Evolutionary conservation across 2,797 vertebrate species (phyloP).

Genomic region (Mus spretus): DNA sequence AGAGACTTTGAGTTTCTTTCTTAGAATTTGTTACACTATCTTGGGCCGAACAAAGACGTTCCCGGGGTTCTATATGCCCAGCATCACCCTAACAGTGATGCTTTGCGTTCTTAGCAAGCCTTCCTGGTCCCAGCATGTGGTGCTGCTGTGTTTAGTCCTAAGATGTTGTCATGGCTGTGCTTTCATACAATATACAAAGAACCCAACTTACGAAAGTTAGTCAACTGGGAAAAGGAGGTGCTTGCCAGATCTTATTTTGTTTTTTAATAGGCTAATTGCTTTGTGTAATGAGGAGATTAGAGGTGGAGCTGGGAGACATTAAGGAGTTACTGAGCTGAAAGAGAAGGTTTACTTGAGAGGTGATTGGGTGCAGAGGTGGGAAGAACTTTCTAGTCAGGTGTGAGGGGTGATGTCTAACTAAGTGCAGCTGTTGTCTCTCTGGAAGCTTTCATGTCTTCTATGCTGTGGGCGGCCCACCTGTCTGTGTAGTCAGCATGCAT

Average conservation of each 20-base stretch:
- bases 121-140: neutral
- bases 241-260: conserved; percentile 19
- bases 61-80: neutral
- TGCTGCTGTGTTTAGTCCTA: neutral
- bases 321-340: conserved; percentile 10
- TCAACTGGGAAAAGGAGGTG: neutral
- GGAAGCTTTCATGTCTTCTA: neutral
- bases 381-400: neutral
- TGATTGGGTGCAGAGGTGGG: neutral
- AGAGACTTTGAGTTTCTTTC: neutral
- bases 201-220: conserved; percentile 29
- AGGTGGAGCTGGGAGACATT: neutral
- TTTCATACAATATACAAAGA: neutral
- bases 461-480: neutral
- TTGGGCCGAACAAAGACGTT: conserved; percentile 19
- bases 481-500: neutral
- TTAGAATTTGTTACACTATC: neutral
- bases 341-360: conserved; percentile 1
- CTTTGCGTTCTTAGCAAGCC: neutral
- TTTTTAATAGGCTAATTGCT: conserved; percentile 45
- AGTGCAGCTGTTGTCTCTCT: neutral
- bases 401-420: neutral
- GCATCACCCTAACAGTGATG: neutral
- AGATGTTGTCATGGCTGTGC: neutral
- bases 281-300: neutral